phyloP scores from a whole-genome alignment of 2,113 vertebrate genomes.

The Dipodomys stephensi region DNA sequence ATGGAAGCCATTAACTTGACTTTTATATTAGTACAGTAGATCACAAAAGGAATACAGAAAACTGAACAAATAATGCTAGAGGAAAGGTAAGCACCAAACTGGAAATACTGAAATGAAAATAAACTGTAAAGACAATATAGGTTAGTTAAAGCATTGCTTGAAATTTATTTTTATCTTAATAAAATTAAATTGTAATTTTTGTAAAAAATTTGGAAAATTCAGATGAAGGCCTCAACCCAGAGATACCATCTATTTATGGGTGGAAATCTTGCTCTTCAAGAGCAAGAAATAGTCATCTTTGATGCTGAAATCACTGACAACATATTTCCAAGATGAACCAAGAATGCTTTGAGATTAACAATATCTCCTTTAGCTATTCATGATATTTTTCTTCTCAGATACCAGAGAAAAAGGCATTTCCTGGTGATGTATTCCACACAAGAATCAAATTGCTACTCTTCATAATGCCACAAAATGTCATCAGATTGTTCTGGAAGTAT shows the following conservation, averaged over 20 bases:
- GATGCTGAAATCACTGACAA: neutral
- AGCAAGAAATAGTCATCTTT: constrained; percentile 13
- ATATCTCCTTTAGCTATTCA: constrained; percentile 54
- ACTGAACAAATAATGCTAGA: neutral
- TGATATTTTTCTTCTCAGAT: constrained; percentile 63
- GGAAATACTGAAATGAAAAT: neutral
- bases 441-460: constrained; percentile 67
- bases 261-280: neutral
- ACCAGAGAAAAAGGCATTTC: constrained; percentile 56
- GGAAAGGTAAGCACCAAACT: neutral
- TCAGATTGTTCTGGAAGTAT: constrained; percentile 62
- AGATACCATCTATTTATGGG: neutral
- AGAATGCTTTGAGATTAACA: constrained; percentile 34
- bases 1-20: neutral
- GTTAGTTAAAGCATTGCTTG: neutral
- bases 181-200: constrained; percentile 23
- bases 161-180: neutral
- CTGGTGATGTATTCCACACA: constrained; percentile 66
- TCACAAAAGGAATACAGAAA: no score
- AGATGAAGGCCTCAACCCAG: neutral
- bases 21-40: no score
- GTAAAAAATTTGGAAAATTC: constrained; percentile 20
- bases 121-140: neutral
- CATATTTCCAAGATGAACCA: constrained; percentile 57
- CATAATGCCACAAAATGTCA: constrained; percentile 78